Conservation (phyloP, 2,888 invertebrate species). For the Drosophila kokeensis region DNA sequence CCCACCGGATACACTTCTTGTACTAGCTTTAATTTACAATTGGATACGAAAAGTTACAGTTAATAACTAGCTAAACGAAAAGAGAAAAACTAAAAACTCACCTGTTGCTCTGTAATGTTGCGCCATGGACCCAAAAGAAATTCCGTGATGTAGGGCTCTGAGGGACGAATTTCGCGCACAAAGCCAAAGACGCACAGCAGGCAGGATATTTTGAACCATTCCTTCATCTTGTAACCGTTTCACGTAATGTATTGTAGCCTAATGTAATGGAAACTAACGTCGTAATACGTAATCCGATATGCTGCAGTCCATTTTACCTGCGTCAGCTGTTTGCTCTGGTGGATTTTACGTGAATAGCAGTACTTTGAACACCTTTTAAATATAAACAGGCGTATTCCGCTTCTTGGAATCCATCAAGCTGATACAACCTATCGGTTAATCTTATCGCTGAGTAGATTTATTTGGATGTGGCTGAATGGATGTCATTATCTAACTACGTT, state of each 20-base stretch:
- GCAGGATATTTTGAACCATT: conserved; percentile 90
- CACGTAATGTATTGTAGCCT: conserved; percentile 26
- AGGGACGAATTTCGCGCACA: conserved; percentile 93
- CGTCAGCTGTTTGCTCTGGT: conserved; percentile 13
- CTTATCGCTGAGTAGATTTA: conserved; percentile 55
- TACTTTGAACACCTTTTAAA: conserved; percentile 27
- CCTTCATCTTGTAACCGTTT: conserved; percentile 73
- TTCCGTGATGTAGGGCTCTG: conserved; percentile 93
- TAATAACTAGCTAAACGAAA: neutral
- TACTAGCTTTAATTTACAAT: conserved; percentile 86
- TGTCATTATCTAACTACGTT: conserved; percentile 51
- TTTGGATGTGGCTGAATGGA: conserved; percentile 21
- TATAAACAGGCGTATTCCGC: conserved; percentile 11
- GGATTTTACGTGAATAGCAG: conserved; percentile 9
- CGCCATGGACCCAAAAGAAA: conserved; percentile 91
- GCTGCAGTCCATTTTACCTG: neutral
- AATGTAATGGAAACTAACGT: neutral
- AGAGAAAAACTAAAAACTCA: conserved; percentile 37
- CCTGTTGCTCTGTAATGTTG: conserved; percentile 88
- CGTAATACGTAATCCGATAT: conserved; percentile 1
- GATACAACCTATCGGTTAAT: conserved; percentile 30
- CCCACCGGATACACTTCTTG: conserved; percentile 93
- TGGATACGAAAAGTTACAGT: neutral
- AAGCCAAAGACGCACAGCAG: conserved; percentile 92
- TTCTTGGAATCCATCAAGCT: conserved; percentile 42